These are phyloP conservation scores for Iphiclides podalirius DNA, from an alignment of 2,888 invertebrate genomes.

Conservation along the genomic window DNA sequence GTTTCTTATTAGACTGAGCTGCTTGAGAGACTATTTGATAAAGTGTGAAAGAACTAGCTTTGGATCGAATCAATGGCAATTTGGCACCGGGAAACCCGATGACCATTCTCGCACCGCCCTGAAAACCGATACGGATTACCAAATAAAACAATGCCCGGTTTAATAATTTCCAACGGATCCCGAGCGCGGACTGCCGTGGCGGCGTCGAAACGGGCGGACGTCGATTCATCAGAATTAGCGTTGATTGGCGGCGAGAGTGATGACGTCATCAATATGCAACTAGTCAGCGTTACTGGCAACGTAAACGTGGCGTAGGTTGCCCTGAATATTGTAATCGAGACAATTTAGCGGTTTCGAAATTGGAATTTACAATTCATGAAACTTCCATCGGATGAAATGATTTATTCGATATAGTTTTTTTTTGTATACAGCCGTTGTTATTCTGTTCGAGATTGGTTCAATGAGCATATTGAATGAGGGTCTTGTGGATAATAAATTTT, in stretches of 20 bases:
- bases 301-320: slow-evolving; percentile 20
- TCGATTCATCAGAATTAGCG: slow-evolving; percentile 68
- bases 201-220: slow-evolving; percentile 21
- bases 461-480: too few relatives aligned
- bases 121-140: background rate
- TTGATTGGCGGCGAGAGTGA: slow-evolving; percentile 61
- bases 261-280: slow-evolving; percentile 67
- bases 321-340: slow-evolving; percentile 24
- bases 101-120: too few relatives aligned
- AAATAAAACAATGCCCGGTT: slow-evolving; percentile 19
- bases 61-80: too few relatives aligned
- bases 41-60: too few relatives aligned
- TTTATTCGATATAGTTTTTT: slow-evolving; percentile 16
- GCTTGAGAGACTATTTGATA: too few relatives aligned
- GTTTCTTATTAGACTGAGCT: too few relatives aligned
- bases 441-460: too few relatives aligned
- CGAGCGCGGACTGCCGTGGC: background rate
- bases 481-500: too few relatives aligned
- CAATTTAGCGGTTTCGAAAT: slow-evolving; percentile 23
- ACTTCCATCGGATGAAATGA: slow-evolving; percentile 17
- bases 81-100: background rate
- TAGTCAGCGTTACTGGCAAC: slow-evolving; percentile 22
- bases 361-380: slow-evolving; percentile 25
- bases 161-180: slow-evolving; percentile 16
- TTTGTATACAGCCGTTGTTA: background rate